Evolutionary conservation across 1,140 invertebrate species (phyloP).

Genomic region (Atta texana): DNA sequence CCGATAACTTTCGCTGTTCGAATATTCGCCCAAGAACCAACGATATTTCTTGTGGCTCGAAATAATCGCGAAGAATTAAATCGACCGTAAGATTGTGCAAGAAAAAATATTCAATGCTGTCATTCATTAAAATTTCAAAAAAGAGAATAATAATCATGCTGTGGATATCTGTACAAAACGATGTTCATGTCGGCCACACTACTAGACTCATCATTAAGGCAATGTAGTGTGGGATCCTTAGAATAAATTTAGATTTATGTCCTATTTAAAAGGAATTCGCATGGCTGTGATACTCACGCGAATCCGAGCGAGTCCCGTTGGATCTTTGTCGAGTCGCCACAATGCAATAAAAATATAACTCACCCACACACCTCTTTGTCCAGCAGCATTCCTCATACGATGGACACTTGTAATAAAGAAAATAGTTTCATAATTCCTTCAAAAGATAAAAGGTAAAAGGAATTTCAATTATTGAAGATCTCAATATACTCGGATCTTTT

Average conservation of each 20-base stretch:
- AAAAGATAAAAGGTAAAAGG: background rate
- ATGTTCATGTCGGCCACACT: too few relatives aligned
- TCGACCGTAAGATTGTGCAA: background rate
- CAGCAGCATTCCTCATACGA: background rate
- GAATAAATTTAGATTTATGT: too few relatives aligned
- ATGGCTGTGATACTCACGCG: too few relatives aligned
- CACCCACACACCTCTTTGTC: background rate
- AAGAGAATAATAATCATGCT: conserved; percentile 1
- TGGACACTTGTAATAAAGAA: background rate
- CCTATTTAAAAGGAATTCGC: too few relatives aligned
- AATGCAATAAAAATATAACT: background rate
- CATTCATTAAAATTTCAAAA: background rate
- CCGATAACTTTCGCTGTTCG: conserved; percentile 37
- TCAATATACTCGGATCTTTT: background rate
- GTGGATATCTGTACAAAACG: too few relatives aligned
- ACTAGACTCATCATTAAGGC: too few relatives aligned
- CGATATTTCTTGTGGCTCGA: conserved; percentile 20
- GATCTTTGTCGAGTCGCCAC: too few relatives aligned
- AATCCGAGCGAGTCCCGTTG: too few relatives aligned
- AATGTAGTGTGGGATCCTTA: too few relatives aligned
- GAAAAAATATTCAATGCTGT: background rate
- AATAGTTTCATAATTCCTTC: background rate
- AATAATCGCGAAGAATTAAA: conserved; percentile 22
- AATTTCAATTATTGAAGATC: background rate
- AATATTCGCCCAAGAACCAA: conserved; percentile 1